Conservation (phyloP, 1,140 invertebrate species). For the Drosophila serrata region DNA sequence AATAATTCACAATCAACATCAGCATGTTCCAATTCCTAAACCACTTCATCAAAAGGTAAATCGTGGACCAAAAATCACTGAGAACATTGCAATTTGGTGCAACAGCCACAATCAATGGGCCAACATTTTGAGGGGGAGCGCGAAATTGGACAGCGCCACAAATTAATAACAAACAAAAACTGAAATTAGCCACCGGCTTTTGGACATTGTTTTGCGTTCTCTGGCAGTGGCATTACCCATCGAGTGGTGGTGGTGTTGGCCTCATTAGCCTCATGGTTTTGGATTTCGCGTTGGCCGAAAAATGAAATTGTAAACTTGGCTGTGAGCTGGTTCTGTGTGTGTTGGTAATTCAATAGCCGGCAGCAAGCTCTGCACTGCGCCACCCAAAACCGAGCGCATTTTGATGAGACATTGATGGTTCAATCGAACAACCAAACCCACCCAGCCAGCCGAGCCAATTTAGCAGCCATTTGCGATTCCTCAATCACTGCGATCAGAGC, state of each 20-base stretch:
- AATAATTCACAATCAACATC: not conserved
- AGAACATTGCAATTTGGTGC: slow-evolving; percentile 10
- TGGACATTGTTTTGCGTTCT: slow-evolving; percentile 39
- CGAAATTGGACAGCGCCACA: slow-evolving; percentile 53
- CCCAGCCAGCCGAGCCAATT: slow-evolving; percentile 75
- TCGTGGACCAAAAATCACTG: slow-evolving; percentile 12
- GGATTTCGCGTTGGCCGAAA: slow-evolving; percentile 51
- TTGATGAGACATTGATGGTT: slow-evolving; percentile 83
- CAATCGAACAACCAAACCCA: slow-evolving; percentile 70
- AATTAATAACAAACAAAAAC: slow-evolving; percentile 65
- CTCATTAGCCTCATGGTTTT: slow-evolving; percentile 70
- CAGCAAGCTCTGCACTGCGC: slow-evolving; percentile 9
- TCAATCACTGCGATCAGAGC: slow-evolving; percentile 40
- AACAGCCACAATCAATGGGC: slow-evolving; percentile 15
- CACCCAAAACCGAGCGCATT: slow-evolving; percentile 48
- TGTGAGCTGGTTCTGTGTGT: slow-evolving; percentile 1
- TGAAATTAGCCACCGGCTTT: slow-evolving; percentile 64
- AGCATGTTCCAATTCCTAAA: not conserved
- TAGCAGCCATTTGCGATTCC: slow-evolving; percentile 72
- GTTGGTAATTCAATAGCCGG: slow-evolving; percentile 46
- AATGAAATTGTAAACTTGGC: slow-evolving; percentile 48
- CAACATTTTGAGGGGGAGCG: slow-evolving; percentile 25
- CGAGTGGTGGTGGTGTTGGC: slow-evolving; percentile 53
- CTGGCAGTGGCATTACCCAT: slow-evolving; percentile 57
- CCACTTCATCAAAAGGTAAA: slow-evolving; percentile 9